A percentile compares a stretch with the other conserved stretches of the same genome.
Conservation (phyloP, 2,797 vertebrate species). For the Premnoplex brunnescens region DNA sequence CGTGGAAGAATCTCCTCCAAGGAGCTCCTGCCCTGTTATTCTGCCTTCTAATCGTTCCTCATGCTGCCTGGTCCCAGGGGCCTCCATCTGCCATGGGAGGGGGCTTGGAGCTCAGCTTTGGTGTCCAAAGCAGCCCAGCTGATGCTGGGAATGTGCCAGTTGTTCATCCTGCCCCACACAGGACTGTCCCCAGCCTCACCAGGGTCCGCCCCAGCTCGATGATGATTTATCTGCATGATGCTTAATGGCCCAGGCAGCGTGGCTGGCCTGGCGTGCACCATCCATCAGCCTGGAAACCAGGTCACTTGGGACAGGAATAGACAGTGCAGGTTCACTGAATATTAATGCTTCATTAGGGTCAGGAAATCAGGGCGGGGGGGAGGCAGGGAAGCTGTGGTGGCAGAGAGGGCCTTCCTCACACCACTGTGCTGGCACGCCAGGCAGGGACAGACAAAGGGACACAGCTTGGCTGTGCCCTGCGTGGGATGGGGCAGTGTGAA, state of each 20-base stretch:
- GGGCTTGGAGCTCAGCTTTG: background rate
- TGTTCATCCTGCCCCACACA: background rate
- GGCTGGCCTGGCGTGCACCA: background rate
- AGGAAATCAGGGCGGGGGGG: conserved; percentile 36
- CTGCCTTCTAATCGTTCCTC: background rate
- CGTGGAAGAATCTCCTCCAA: background rate
- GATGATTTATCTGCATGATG: background rate
- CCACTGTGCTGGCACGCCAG: rapidly evolving
- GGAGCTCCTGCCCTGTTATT: background rate
- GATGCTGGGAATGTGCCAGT: background rate
- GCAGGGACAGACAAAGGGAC: background rate
- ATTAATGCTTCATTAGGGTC: conserved; percentile 64
- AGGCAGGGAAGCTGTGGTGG: background rate
- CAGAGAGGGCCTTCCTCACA: background rate
- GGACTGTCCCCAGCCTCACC: background rate
- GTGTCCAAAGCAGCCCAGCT: background rate
- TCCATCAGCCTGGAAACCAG: conserved; percentile 67
- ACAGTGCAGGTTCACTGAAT: conserved; percentile 63
- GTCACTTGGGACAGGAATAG: conserved; percentile 68
- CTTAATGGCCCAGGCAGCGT: background rate
- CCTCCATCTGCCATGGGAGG: background rate
- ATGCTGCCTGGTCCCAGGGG: background rate
- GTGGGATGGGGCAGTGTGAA: rapidly evolving
- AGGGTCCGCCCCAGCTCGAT: background rate
- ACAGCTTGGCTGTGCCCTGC: background rate